These are phyloP conservation scores for Agrotis segetum DNA, from an alignment of 2,888 invertebrate species.

Conservation along the genomic window DNA sequence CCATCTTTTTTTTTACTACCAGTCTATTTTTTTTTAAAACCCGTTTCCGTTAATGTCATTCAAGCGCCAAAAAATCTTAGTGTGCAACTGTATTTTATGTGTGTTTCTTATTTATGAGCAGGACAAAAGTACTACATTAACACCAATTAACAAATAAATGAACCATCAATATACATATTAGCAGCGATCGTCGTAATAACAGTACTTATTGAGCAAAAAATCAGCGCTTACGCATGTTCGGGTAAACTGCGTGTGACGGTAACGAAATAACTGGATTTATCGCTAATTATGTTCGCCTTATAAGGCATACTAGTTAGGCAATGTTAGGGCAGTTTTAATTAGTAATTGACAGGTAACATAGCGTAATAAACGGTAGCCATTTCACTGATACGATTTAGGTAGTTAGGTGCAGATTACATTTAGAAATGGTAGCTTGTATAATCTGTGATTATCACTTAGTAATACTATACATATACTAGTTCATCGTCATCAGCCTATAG, in stretches of 20 bases:
- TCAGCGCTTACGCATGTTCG: constrained; percentile 43
- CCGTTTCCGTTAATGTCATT: no score
- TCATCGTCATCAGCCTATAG: no score
- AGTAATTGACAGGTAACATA: constrained; percentile 15
- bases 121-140: no score
- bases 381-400: background rate
- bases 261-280: constrained; percentile 57
- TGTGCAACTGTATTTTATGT: no score
- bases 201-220: constrained; percentile 39
- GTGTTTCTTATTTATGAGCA: no score
- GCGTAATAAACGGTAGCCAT: constrained; percentile 8
- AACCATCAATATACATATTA: constrained; percentile 40
- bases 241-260: constrained; percentile 44
- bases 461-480: no score
- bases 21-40: no score
- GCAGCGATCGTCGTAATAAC: constrained; percentile 46
- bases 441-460: background rate
- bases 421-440: constrained; percentile 19
- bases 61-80: no score
- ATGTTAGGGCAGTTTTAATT: constrained; percentile 44
- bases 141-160: constrained; percentile 39
- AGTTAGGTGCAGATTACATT: background rate
- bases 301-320: constrained; percentile 36
- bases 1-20: no score
- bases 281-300: constrained; percentile 49